A percentile compares a stretch with the other conserved stretches of the same genome.
These are phyloP conservation scores for Pasiphila rectangulata DNA, from an alignment of 2,888 invertebrate species.

Conservation along the genomic window DNA sequence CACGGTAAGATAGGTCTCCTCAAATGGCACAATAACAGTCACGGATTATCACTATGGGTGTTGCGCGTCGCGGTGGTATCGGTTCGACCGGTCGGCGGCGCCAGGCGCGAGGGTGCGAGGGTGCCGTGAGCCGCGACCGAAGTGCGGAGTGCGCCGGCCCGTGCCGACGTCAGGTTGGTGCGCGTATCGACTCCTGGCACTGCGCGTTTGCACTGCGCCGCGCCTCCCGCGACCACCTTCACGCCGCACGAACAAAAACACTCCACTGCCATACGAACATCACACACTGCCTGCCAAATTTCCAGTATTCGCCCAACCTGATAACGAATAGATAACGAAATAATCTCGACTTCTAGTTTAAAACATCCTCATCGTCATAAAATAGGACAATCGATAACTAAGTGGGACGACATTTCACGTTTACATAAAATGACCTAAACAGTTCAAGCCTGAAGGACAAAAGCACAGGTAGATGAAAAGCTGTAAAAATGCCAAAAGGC, in stretches of 20 bases:
- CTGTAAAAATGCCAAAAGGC: slow-evolving; percentile 4
- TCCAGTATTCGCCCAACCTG: slow-evolving; percentile 47
- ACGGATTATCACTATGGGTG: slow-evolving; percentile 42
- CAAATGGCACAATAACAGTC: slow-evolving; percentile 46
- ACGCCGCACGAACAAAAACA: slow-evolving; percentile 58
- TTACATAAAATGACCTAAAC: slow-evolving; percentile 37
- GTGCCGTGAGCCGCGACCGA: slow-evolving; percentile 53
- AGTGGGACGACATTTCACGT: slow-evolving; percentile 24
- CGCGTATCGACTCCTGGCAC: slow-evolving; percentile 59
- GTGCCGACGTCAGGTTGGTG: slow-evolving; percentile 63
- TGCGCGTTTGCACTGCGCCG: slow-evolving; percentile 39
- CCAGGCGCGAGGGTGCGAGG: slow-evolving; percentile 50
- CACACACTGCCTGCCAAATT: slow-evolving; percentile 52
- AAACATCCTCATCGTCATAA: slow-evolving; percentile 37
- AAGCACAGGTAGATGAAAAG: slow-evolving; percentile 31
- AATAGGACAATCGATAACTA: slow-evolving; percentile 31
- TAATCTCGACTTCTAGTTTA: slow-evolving; percentile 40
- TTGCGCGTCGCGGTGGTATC: slow-evolving; percentile 49
- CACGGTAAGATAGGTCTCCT: slow-evolving; percentile 33
- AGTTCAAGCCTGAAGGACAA: slow-evolving; percentile 36
- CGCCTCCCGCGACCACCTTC: slow-evolving; percentile 51
- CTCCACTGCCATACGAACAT: slow-evolving; percentile 59
- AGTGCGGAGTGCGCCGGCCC: slow-evolving; percentile 60
- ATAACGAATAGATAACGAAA: slow-evolving; percentile 51
- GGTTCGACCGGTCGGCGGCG: slow-evolving; percentile 37